These are phyloP conservation scores for Plestiodon gilberti DNA, from an alignment of 2,113 vertebrate genomes.

Conservation along the genomic window DNA sequence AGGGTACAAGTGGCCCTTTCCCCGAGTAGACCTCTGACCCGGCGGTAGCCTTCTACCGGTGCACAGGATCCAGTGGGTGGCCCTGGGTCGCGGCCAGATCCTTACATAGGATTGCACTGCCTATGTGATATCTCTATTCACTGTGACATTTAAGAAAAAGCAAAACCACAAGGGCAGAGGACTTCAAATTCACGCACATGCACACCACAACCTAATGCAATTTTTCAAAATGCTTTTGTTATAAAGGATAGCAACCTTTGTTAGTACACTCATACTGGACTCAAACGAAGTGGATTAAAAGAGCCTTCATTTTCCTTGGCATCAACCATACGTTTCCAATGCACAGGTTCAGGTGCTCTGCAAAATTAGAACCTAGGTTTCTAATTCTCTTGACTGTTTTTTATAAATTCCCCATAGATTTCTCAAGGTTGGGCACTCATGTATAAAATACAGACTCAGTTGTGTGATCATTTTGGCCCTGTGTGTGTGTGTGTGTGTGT, in stretches of 20 bases:
- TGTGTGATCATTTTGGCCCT: background rate
- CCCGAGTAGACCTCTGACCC: too few relatives aligned
- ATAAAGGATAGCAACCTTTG: fast-evolving
- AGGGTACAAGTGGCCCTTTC: too few relatives aligned
- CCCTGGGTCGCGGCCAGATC: too few relatives aligned
- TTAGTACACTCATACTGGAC: too few relatives aligned
- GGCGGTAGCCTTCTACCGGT: too few relatives aligned
- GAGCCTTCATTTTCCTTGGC: too few relatives aligned
- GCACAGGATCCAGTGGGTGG: too few relatives aligned
- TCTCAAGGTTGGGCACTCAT: background rate
- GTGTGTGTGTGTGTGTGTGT: background rate
- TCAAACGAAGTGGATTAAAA: too few relatives aligned
- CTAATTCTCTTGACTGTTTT: background rate
- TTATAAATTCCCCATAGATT: background rate
- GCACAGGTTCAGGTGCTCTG: background rate
- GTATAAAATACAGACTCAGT: background rate
- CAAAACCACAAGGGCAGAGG: slow-evolving; percentile 9
- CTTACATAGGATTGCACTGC: too few relatives aligned
- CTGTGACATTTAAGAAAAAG: slow-evolving; percentile 19
- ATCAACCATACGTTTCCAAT: background rate
- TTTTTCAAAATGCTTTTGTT: background rate
- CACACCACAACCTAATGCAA: slow-evolving; percentile 32
- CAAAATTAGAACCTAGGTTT: background rate
- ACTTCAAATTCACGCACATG: background rate
- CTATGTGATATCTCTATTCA: slow-evolving; percentile 10